These are phyloP conservation scores for Cremastobaeus sp. DNA, from an alignment of 2,888 invertebrate genomes.

Conservation along the genomic window DNA sequence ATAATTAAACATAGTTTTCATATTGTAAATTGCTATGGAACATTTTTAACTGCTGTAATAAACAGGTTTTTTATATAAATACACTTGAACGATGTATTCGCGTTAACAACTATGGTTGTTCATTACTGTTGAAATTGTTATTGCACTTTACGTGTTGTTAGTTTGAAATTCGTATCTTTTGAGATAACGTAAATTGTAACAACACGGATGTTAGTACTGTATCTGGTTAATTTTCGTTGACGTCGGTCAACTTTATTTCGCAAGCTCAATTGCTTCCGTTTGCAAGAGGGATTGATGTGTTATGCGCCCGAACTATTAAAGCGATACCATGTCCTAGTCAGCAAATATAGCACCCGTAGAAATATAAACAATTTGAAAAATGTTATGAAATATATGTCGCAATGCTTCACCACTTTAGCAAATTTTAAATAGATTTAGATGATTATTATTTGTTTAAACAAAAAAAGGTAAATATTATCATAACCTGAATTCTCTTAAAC, in stretches of 20 bases:
- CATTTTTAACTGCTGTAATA: too few relatives aligned
- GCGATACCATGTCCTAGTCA: conserved; percentile 54
- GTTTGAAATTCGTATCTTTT: conserved; percentile 39
- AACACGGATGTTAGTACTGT: conserved; percentile 46
- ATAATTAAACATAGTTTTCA: too few relatives aligned
- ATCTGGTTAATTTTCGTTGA: conserved; percentile 56
- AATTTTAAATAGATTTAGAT: too few relatives aligned
- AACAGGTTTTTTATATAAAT: too few relatives aligned
- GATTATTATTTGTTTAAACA: too few relatives aligned
- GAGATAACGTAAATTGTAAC: conserved; percentile 40
- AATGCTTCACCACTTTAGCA: too few relatives aligned
- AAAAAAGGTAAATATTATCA: too few relatives aligned
- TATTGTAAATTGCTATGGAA: neutral
- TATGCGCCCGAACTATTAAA: conserved; percentile 59
- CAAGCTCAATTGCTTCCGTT: conserved; percentile 55
- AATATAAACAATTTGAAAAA: too few relatives aligned
- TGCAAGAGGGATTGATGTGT: conserved; percentile 60
- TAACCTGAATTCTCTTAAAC: too few relatives aligned
- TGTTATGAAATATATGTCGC: too few relatives aligned
- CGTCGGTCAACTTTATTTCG: conserved; percentile 59
- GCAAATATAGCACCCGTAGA: too few relatives aligned
- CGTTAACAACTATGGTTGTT: conserved; percentile 28
- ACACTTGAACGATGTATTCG: conserved; percentile 21
- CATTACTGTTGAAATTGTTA: conserved; percentile 11
- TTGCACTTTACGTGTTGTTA: conserved; percentile 34